Percentiles rank a stretch among this genome's conserved stretches.
Evolutionary conservation across 2,888 invertebrate genomes (phyloP).

Genomic region (Rhorus exstirpatorius): DNA sequence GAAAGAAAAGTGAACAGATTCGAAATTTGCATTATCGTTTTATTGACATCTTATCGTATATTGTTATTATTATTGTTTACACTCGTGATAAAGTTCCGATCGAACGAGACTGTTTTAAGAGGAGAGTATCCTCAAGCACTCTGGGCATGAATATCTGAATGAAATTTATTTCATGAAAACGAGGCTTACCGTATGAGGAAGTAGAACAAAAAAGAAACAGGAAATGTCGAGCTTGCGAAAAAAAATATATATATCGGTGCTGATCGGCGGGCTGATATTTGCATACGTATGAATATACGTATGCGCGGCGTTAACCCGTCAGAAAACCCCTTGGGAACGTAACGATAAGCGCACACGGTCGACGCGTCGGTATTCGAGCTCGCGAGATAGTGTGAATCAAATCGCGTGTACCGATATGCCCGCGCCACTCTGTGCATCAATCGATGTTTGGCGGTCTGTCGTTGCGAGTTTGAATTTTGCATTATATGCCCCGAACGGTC

Average conservation of each 20-base stretch:
- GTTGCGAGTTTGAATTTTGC: constrained; percentile 6
- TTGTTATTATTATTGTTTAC: no score
- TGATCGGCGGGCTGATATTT: background rate
- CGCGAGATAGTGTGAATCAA: constrained; percentile 14
- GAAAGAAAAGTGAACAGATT: background rate
- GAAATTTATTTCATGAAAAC: background rate
- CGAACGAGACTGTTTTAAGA: no score
- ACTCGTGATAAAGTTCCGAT: background rate
- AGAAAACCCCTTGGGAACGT: constrained; percentile 22
- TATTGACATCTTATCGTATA: no score
- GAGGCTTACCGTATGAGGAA: background rate
- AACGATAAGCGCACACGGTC: constrained; percentile 42
- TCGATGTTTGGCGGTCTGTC: constrained; percentile 36
- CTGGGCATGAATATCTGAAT: background rate
- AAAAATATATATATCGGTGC: background rate
- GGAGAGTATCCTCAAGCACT: background rate
- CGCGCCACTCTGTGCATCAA: background rate
- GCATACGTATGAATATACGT: constrained; percentile 6
- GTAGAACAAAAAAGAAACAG: constrained; percentile 1
- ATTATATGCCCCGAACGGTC: constrained; percentile 3
- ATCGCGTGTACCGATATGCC: constrained; percentile 8
- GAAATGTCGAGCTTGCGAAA: background rate
- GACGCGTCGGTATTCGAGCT: constrained; percentile 10
- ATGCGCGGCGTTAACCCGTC: background rate
- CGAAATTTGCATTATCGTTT: constrained; percentile 16